phyloP scores from a whole-genome alignment of 2,888 invertebrate species.

The Stratiomys singularior region DNA sequence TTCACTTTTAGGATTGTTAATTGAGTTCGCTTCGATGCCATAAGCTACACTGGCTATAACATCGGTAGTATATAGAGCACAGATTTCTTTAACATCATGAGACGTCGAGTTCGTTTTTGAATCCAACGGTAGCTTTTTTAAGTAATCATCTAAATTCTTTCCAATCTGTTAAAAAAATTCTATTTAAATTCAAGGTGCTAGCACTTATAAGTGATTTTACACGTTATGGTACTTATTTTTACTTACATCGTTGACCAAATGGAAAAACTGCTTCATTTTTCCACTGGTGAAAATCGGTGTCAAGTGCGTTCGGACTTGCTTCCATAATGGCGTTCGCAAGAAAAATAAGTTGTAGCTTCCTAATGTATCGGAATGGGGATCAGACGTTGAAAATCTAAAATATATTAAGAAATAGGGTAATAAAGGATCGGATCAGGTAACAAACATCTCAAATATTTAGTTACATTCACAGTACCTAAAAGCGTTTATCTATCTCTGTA shows the following conservation, averaged over 20 bases:
- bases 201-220: neutral
- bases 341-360: conserved; percentile 65
- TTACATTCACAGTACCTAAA: too few species aligned
- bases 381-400: conserved; percentile 55
- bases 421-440: too few species aligned
- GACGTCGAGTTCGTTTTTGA: neutral
- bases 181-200: neutral
- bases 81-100: conserved; percentile 60
- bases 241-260: conserved; percentile 59
- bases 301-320: conserved; percentile 63
- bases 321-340: conserved; percentile 65
- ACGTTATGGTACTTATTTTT: neutral
- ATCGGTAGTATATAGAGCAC: conserved; percentile 60
- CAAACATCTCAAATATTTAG: too few species aligned
- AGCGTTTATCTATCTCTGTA: too few species aligned
- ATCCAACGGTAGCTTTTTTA: conserved; percentile 12
- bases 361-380: conserved; percentile 62
- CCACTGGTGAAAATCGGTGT: conserved; percentile 66
- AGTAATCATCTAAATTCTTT: conserved; percentile 30
- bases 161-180: conserved; percentile 29
- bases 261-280: conserved; percentile 64
- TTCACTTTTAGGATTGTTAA: conserved; percentile 59
- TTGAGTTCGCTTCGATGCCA: conserved; percentile 60
- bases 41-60: conserved; percentile 62
- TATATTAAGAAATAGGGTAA: too few species aligned